These are phyloP conservation scores for Andrena hattorfiana DNA, from an alignment of 2,888 invertebrate genomes.

Conservation along the genomic window DNA sequence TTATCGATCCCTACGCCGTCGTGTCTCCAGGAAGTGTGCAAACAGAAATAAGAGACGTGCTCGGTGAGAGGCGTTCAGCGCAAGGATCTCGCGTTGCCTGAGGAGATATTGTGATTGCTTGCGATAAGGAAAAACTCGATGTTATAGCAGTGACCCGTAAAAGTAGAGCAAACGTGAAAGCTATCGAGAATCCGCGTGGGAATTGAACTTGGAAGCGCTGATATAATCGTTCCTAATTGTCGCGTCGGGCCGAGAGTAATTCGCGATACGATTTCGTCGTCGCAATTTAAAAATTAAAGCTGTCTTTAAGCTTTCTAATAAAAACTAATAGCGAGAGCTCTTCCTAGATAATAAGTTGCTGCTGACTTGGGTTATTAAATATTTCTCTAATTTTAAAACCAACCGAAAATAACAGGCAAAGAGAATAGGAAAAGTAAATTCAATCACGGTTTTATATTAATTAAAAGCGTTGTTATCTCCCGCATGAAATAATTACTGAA, in stretches of 20 bases:
- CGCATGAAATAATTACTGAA: no score
- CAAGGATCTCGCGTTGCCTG: constrained; percentile 28
- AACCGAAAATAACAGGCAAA: no score
- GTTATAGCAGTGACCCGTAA: background rate
- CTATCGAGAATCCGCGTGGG: constrained; percentile 25
- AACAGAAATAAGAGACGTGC: constrained; percentile 54
- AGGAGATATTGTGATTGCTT: constrained; percentile 61
- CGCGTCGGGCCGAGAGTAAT: constrained; percentile 2
- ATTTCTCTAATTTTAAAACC: no score
- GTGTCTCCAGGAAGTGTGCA: constrained; percentile 24
- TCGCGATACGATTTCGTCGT: constrained; percentile 20
- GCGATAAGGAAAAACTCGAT: constrained; percentile 48
- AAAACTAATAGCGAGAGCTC: no score
- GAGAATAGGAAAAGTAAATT: no score
- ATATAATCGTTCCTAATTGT: constrained; percentile 31
- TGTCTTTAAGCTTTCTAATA: no score
- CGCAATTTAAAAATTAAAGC: no score
- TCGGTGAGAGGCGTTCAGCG: constrained; percentile 29
- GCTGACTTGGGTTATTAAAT: no score
- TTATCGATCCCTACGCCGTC: constrained; percentile 43
- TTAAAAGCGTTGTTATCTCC: no score
- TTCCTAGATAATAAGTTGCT: no score
- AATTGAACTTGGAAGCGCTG: constrained; percentile 36
- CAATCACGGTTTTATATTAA: no score
- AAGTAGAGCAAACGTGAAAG: constrained; percentile 20